phyloP scores from a whole-genome alignment of 2,113 vertebrate species.

The Rutilus rutilus region DNA sequence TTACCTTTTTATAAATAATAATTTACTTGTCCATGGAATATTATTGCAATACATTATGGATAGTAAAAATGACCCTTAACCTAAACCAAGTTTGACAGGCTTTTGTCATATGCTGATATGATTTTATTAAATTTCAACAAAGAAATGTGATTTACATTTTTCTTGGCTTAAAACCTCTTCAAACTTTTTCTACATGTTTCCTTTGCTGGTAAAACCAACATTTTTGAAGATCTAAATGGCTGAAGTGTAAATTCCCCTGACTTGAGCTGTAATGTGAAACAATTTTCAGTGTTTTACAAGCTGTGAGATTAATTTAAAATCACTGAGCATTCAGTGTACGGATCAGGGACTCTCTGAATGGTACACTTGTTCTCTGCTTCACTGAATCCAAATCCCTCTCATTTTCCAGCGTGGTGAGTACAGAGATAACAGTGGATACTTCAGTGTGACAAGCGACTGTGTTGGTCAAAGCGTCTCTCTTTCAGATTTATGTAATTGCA shows the following conservation, averaged over 20 bases:
- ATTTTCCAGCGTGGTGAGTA: conserved; percentile 38
- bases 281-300: neutral
- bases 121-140: neutral
- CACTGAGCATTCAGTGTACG: conserved; percentile 7
- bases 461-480: conserved; percentile 5
- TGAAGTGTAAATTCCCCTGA: conserved; percentile 5
- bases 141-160: neutral
- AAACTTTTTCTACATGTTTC: neutral
- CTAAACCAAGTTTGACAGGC: neutral
- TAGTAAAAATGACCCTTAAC: neutral
- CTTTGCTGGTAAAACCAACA: neutral
- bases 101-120: neutral
- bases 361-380: conserved; percentile 19
- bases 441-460: conserved; percentile 17
- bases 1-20: too few relatives aligned
- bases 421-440: conserved; percentile 24
- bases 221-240: too few relatives aligned
- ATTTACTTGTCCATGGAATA: neutral
- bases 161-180: neutral
- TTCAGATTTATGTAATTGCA: conserved; percentile 61
- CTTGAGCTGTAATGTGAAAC: conserved; percentile 6
- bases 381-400: conserved; percentile 32
- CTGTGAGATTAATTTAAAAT: conserved; percentile 44
- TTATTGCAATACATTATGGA: neutral
- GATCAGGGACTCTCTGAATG: conserved; percentile 31